Evolutionary conservation across 1,140 invertebrate species (phyloP), one percentile per base, ranked within the genome.

Genomic region (Heliconius congener): DNA sequence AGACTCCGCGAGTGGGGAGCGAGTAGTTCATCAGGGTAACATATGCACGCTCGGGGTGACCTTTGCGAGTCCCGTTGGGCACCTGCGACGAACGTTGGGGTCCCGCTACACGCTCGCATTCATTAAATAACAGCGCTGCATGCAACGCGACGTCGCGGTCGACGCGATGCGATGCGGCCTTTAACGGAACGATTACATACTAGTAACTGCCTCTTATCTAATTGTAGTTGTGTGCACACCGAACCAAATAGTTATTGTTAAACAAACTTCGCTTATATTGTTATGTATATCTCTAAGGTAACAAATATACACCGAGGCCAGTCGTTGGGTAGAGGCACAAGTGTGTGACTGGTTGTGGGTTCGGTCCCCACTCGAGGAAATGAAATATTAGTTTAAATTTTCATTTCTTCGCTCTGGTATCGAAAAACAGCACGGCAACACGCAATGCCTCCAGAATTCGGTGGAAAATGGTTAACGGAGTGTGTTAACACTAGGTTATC

Each of bases 21-120:
- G 55, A 78, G 79, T 74, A 85, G 82, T 82, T 79, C 81, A 82
- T 76, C 84, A 79, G 82, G 84, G 83, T 84, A 82, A 81, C 84
- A 82, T 80, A 82, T 85, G 84, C 84, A 78, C 76, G 79, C 79
- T 73, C 72, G 76, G 50, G 79, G 83, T 89, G 90, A 90, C 88
- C 89, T 90, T 89, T 91, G 78, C 78, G 73, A 79, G 87, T 88
- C 88, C 90, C 91, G 91, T 89, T 91, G 73, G 85, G 83, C 91
- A 91, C 90, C 91, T 91, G 90, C 88, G 83, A 50, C 83, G 79
- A 74, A 85, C 90, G 90, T 90, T 88, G 84, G 79, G 85, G 85
- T 90, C 87, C 90, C 87, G 89, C 88, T 90, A 90, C 57, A 39
- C 83, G 79, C 50, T 57, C 79, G 76, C 80, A 76, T 82, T 80